Percentiles rank a stretch among this genome's conserved stretches.
phyloP scores from a whole-genome alignment of 2,113 vertebrate species.

The Tyrannus savana region DNA sequence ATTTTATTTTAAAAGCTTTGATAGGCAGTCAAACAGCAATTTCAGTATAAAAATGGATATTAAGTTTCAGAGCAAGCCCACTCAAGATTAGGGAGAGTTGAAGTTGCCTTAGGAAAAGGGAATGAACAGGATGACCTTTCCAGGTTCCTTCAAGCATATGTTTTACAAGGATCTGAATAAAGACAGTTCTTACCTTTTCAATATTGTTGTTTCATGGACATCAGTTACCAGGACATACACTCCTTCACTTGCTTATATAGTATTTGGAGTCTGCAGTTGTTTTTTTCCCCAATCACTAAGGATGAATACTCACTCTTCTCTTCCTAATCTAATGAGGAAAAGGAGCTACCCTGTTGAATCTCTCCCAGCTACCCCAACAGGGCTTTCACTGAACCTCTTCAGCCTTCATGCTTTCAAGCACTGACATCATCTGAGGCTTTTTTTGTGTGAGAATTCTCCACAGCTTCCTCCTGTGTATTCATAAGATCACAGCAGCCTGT shows the following conservation, averaged over 20 bases:
- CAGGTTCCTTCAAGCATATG: background rate
- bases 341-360: background rate
- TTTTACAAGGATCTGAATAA: background rate
- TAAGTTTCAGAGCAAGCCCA: constrained; percentile 39
- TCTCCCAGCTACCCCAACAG: background rate
- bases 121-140: background rate
- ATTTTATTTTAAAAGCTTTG: constrained; percentile 61
- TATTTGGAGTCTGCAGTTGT: rapidly evolving
- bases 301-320: background rate
- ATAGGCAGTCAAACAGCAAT: constrained; percentile 47
- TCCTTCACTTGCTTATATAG: background rate
- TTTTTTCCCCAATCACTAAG: background rate
- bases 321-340: background rate
- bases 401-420: background rate
- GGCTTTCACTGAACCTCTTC: background rate
- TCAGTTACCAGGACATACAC: background rate
- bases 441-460: background rate
- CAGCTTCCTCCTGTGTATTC: constrained; percentile 24
- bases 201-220: background rate
- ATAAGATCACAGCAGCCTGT: constrained; percentile 18
- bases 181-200: background rate
- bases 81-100: background rate
- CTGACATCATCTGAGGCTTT: background rate
- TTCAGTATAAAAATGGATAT: constrained; percentile 20
- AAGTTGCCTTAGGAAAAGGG: background rate